Conservation (phyloP, 2,113 vertebrate genomes). For the Pycnonotus jocosus region DNA sequence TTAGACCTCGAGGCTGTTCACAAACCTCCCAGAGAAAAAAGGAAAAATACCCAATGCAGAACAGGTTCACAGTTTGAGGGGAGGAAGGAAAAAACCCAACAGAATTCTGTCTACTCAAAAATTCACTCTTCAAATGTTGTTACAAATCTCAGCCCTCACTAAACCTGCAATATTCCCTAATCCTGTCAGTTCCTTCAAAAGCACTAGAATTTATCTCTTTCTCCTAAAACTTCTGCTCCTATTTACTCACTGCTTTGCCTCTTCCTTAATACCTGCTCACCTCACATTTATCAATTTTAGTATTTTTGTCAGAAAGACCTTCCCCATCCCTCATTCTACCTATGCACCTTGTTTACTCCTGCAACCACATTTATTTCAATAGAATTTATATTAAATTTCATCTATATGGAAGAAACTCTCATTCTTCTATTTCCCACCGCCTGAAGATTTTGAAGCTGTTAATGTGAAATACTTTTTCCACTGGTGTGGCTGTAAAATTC, state of each 20-base stretch:
- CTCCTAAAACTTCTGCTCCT: neutral
- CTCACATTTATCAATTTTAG: neutral
- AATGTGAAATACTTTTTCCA: neutral
- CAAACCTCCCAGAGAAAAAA: neutral
- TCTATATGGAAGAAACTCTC: neutral
- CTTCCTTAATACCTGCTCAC: neutral
- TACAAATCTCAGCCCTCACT: neutral
- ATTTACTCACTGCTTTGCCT: neutral
- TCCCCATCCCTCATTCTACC: neutral
- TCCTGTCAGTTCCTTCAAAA: neutral
- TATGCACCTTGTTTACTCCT: neutral
- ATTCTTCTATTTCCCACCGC: neutral
- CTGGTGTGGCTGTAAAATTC: neutral
- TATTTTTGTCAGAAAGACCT: neutral
- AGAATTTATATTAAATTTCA: neutral
- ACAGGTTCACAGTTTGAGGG: neutral
- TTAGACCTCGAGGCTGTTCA: neutral
- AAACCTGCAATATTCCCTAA: neutral
- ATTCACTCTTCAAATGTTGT: neutral
- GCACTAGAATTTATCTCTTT: neutral
- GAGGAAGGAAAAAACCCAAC: rapidly evolving
- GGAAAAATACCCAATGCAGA: neutral
- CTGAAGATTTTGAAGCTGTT: neutral
- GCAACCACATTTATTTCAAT: neutral
- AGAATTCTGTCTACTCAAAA: neutral